Evolutionary conservation across 2,888 invertebrate species (phyloP), one percentile per base, ranked within the genome.

Genomic region (Tenthredo amoena): DNA sequence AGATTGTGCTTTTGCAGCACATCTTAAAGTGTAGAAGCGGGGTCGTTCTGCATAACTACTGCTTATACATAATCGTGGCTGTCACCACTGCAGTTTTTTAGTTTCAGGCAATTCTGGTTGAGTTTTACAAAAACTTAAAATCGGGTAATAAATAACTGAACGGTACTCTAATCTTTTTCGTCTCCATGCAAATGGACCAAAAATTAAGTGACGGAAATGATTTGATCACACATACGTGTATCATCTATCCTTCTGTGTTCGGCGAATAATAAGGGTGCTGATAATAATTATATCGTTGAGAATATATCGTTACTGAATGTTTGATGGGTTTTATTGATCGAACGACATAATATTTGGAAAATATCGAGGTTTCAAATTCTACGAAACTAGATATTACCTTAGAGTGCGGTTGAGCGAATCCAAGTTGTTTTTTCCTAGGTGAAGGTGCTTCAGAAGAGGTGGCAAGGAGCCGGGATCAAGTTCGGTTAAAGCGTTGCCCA

Each of bases 391-490:
- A 34, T 86, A 43, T 86, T 91, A 94, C 94, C 96, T 95, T n/a
- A 98, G 93, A 0, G 97, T 97, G n/a, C 96, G 96, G 91, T 98
- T 98, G 84, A 98, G 93, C 82, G 95, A 95, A 86, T 94, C 95
- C 72, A 98, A 94, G 89, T 96, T 95, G 93, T 98, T 98, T 15
- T 96, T 95, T 0, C 97, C 97, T 85, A 98, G 94, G 91, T 97
- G 97, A 12, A 98, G 94, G 82, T 96, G 96, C 82, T 95, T 95
- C 74, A 97, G 91, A 7, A 96, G 95, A 55, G 95, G 94, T 0
- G 98, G 98, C 84, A 98, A 94, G 0, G 97, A 95, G 84, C 96
- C 95, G 55, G 95, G 95, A 88, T 97, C 97, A 89, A 98, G 95
- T 88, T 96, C 95, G 0, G 96, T 95, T 89, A 98, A 96, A 89